Base-by-base conservation (phyloP, 2,888 invertebrate genomes). In the Drosophila putrida region DNA sequence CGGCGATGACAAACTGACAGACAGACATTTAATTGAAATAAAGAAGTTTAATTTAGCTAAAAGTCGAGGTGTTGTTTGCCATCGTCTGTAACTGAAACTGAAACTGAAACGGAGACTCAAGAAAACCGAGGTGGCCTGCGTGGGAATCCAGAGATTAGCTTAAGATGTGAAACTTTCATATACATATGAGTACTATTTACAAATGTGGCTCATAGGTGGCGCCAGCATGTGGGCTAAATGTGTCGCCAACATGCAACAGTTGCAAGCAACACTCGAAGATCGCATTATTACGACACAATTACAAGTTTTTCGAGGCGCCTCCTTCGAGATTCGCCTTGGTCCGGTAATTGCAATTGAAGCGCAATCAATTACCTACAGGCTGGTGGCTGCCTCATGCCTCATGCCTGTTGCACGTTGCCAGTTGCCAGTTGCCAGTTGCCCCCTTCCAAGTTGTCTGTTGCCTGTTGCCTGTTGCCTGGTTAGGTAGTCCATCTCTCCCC, bases 351-450 rank as follows among this genome's bases (percentile, higher is more conserved):
- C 86, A 86, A 86, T 88, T 86, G 86, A 86, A 86, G 86, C 78
- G 84, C 89, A 86, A 86, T 89, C 86, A 90, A 90, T 90, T 90
- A 90, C 88, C 80, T 79, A 82, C 87, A 88, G 89, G 84, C 87
- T 90, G 90, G 90, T 88, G 89, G 90, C 77, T 78, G 75, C 46
- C 44, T 15, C 57, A 27, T 78, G 75, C 46, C 44, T 15, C 57
- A 27, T 28, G 39, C 28, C 31, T 11, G 53, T 39, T 31, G 39
- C 53, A 53, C 36, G 53, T 15, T 36, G 51, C 36, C 20, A 20
- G 20, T 20, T 20, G 20, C 8, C 31, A 6, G 6, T 31, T 31
- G 31, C 31, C 8, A 28, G 36, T 11, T 46, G 28, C 8, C 44
- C n/a, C 20, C 20, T 20, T 20, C 20, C 20, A 20, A 20, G 25